Conservation (phyloP, 2,888 invertebrate genomes). For the Aphodius sticticus region DNA sequence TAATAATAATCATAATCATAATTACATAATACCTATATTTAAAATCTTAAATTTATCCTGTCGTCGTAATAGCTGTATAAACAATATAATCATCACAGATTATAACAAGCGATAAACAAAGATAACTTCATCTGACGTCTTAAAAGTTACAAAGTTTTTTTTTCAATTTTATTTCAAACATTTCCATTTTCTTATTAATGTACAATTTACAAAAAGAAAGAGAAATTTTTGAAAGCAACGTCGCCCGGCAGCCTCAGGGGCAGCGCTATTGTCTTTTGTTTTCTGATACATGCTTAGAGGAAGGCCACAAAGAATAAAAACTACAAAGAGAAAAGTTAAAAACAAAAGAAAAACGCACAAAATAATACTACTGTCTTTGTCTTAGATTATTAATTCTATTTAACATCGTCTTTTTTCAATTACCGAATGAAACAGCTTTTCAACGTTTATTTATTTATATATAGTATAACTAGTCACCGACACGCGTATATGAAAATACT, state of each 20-base stretch:
- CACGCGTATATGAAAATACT: background rate
- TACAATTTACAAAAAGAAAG: slow-evolving; percentile 6
- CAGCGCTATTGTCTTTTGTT: slow-evolving; percentile 23
- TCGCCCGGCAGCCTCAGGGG: slow-evolving; percentile 8
- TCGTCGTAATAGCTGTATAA: slow-evolving; percentile 53
- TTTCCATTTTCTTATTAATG: slow-evolving; percentile 17
- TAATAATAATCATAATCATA: slow-evolving; percentile 25
- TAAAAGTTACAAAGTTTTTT: slow-evolving; percentile 15
- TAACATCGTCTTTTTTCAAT: background rate
- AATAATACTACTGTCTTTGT: slow-evolving; percentile 15
- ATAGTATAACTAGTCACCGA: background rate
- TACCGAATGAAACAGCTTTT: background rate
- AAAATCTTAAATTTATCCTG: slow-evolving; percentile 43
- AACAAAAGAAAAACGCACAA: background rate
- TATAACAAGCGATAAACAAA: slow-evolving; percentile 52
- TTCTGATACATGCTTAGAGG: background rate
- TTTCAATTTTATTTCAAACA: slow-evolving; percentile 10
- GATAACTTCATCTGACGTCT: slow-evolving; percentile 26
- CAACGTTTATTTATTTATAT: background rate
- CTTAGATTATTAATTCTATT: slow-evolving; percentile 13
- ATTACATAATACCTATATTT: slow-evolving; percentile 49
- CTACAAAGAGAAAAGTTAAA: background rate
- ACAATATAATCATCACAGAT: slow-evolving; percentile 55
- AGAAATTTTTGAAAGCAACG: background rate
- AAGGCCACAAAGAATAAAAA: slow-evolving; percentile 4